phyloP scores from a whole-genome alignment of 2,888 invertebrate genomes.

The Drosophila meridionalis region DNA sequence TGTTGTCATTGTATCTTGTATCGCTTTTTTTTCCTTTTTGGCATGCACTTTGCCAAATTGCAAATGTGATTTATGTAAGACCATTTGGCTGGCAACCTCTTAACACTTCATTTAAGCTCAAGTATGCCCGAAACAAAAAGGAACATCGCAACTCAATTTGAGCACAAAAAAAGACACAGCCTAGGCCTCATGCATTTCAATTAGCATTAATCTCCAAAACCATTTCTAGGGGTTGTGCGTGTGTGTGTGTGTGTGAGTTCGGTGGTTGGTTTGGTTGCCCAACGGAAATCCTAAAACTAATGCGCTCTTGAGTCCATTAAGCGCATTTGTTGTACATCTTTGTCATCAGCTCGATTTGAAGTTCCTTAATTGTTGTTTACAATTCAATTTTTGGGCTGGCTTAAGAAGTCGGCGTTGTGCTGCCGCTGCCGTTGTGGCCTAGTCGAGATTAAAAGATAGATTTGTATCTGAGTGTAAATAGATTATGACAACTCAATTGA shows the following conservation, averaged over 20 bases:
- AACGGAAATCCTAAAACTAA: conserved; percentile 47
- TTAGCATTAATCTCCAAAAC: conserved; percentile 60
- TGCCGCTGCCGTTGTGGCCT: conserved; percentile 17
- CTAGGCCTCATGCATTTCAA: conserved; percentile 60
- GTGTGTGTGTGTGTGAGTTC: conserved; percentile 10
- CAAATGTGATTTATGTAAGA: conserved; percentile 72
- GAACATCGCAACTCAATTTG: conserved; percentile 25
- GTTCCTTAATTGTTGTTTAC: conserved; percentile 72
- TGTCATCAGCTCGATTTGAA: conserved; percentile 42
- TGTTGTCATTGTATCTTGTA: conserved; percentile 41
- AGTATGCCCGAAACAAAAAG: conserved; percentile 31
- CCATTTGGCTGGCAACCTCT: conserved; percentile 56
- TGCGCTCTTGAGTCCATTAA: conserved; percentile 43
- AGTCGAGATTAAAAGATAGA: conserved; percentile 23
- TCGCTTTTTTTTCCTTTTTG: conserved; percentile 11
- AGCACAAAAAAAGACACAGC: conserved; percentile 15
- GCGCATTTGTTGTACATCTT: conserved; percentile 53
- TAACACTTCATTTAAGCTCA: conserved; percentile 76
- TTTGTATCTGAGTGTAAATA: conserved; percentile 18
- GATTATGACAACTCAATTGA: conserved; percentile 15
- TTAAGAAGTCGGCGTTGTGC: conserved; percentile 21
- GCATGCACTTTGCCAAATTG: conserved; percentile 78
- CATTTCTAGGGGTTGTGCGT: conserved; percentile 22
- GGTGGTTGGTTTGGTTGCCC: conserved; percentile 37
- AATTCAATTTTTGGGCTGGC: conserved; percentile 51